These are phyloP conservation scores for Brachyalestes nurse DNA, from an alignment of 2,797 vertebrate genomes.

Conservation along the genomic window DNA sequence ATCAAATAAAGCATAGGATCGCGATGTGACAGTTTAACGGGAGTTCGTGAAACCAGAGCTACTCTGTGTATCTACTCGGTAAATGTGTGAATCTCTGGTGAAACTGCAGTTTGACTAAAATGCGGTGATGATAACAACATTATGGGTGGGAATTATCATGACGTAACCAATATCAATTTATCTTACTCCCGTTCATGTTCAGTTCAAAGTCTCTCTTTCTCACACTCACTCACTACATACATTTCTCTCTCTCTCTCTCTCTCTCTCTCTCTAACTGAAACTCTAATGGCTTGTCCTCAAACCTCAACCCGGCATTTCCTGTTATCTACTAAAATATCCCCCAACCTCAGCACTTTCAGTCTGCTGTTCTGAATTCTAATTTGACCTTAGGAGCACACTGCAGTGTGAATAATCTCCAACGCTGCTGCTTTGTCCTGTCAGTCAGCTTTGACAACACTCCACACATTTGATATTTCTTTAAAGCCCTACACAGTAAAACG, in stretches of 20 bases:
- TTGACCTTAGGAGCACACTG: constrained; percentile 37
- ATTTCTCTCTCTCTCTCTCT: neutral
- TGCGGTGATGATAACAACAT: too few relatives aligned
- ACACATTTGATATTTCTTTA: neutral
- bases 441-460: constrained; percentile 38
- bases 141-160: neutral
- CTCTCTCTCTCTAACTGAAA: constrained; percentile 20
- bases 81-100: too few relatives aligned
- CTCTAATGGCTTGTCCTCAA: constrained; percentile 49
- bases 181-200: neutral
- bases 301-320: constrained; percentile 56
- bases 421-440: neutral
- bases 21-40: too few relatives aligned
- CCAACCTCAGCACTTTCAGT: constrained; percentile 46
- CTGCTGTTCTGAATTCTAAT: constrained; percentile 47
- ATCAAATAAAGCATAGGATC: too few relatives aligned
- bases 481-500: constrained; percentile 3
- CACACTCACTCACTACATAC: neutral
- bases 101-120: too few relatives aligned
- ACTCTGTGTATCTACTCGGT: too few relatives aligned
- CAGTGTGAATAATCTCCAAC: constrained; percentile 41
- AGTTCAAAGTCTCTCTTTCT: neutral
- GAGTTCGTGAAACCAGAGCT: too few relatives aligned
- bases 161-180: neutral
- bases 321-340: constrained; percentile 53